Evolutionary conservation across 2,888 invertebrate species (phyloP), one percentile per base, ranked within the genome.

Genomic region (Habroteleia sp.): DNA sequence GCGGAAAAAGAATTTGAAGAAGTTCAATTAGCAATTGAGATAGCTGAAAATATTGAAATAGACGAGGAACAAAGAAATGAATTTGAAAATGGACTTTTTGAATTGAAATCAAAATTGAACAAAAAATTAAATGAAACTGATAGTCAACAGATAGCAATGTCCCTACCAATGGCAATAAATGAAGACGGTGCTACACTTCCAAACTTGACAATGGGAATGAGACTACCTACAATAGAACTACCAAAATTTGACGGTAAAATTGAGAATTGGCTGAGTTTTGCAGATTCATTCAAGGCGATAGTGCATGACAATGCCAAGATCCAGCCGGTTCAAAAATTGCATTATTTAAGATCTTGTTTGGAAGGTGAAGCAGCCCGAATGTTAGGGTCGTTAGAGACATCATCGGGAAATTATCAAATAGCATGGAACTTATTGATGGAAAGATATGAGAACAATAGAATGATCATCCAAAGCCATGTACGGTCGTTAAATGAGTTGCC

Each of bases 371-470:
- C 31, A 6, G 16, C 29, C 17, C 14, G 11, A 31, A 14, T 39
- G 25, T 41, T 17, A 8, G 41, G 74, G 62, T 74, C 69, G 5
- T 76, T 81, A 13, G 69, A 77, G 17, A 20, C 77, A 6, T 60
- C 78, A 0, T 17, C 13, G 1, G 58, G 27, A 7, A 81, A 79
- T 54, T 78, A 79, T 10, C 4, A 0, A 0, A 10, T 73, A 0
- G 71, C 79, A 0, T 77, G 74, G 71, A 31, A 74, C 0, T 10
- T 78, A 2, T 8, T 78, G 17, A 63, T 14, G 1, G 65, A 76
- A 16, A 39, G 77, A 1, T 78, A 44, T 29, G 76, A 78, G 1
- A 71, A 79, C 52, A 63, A 71, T 0, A 52, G 69, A 11, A 50
- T 62, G 0, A 74, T 77, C 6, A 65, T 62, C 10, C 65, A 76